A percentile compares a stretch with the other conserved stretches of the same genome.
These are phyloP conservation scores for Crocidura indochinensis DNA, from an alignment of 2,797 vertebrate genomes.

Conservation along the genomic window DNA sequence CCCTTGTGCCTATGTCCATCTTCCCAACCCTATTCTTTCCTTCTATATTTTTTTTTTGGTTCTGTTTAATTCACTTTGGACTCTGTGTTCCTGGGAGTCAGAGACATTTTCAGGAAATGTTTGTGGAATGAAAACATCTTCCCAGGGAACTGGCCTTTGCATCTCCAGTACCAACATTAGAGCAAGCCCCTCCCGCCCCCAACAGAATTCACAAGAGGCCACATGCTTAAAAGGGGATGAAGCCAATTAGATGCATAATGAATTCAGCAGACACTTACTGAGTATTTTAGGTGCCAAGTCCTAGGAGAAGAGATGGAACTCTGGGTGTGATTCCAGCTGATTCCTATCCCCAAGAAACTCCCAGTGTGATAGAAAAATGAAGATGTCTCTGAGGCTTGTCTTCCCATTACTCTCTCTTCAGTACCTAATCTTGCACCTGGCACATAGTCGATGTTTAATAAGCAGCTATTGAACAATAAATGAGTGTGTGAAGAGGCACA, in stretches of 20 bases:
- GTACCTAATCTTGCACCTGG: slow-evolving; percentile 37
- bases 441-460: slow-evolving; percentile 58
- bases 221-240: slow-evolving; percentile 22
- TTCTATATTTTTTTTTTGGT: background rate
- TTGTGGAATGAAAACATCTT: slow-evolving; percentile 23
- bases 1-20: background rate
- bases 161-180: background rate
- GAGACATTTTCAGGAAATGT: background rate
- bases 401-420: slow-evolving; percentile 18
- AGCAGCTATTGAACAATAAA: slow-evolving; percentile 59
- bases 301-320: background rate
- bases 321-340: background rate
- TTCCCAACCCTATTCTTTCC: background rate
- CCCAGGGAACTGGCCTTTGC: background rate
- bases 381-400: slow-evolving; percentile 2
- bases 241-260: background rate
- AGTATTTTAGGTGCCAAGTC: background rate
- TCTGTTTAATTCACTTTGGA: slow-evolving; percentile 35
- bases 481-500: slow-evolving; percentile 3
- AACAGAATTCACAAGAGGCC: background rate
- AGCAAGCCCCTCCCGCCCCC: background rate
- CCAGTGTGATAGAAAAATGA: background rate
- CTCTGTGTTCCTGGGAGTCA: background rate
- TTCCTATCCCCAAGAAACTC: slow-evolving; percentile 17
- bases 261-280: slow-evolving; percentile 26